Evolutionary conservation across 1,140 invertebrate genomes (phyloP).

Genomic region (Phortica variegata): DNA sequence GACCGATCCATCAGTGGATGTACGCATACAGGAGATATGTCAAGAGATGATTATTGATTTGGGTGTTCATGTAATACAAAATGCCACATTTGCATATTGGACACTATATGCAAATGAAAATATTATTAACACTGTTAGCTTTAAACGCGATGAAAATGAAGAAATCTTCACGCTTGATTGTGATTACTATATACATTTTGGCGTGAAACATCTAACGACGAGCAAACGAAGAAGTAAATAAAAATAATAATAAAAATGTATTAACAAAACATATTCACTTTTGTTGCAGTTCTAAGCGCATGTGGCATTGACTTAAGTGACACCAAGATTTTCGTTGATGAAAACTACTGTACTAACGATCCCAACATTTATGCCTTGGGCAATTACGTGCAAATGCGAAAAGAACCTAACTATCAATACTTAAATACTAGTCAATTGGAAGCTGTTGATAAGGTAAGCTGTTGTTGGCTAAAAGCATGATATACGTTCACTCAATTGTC

Average conservation of each 20-base stretch:
- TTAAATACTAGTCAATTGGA: conserved; percentile 13
- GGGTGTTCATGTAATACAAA: no score
- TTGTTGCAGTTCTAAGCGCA: conserved; percentile 2
- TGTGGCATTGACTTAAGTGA: conserved; percentile 8
- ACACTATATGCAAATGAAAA: not conserved
- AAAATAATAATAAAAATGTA: not conserved
- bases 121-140: conserved; percentile 17
- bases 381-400: conserved; percentile 2
- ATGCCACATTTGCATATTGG: no score
- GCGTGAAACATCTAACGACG: not conserved
- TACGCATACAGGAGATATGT: conserved; percentile 18
- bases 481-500: no score
- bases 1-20: conserved; percentile 18
- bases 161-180: conserved; percentile 1
- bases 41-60: no score
- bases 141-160: not conserved
- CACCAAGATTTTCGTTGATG: conserved; percentile 21
- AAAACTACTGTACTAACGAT: conserved; percentile 24
- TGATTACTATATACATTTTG: conserved; percentile 30
- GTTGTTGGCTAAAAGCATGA: no score
- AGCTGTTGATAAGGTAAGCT: conserved; percentile 28
- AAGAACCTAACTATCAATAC: conserved; percentile 26
- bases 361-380: conserved; percentile 29
- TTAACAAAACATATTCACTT: no score
- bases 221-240: not conserved